Conservation (phyloP, 2,888 invertebrate species). For the Beris chalybata region DNA sequence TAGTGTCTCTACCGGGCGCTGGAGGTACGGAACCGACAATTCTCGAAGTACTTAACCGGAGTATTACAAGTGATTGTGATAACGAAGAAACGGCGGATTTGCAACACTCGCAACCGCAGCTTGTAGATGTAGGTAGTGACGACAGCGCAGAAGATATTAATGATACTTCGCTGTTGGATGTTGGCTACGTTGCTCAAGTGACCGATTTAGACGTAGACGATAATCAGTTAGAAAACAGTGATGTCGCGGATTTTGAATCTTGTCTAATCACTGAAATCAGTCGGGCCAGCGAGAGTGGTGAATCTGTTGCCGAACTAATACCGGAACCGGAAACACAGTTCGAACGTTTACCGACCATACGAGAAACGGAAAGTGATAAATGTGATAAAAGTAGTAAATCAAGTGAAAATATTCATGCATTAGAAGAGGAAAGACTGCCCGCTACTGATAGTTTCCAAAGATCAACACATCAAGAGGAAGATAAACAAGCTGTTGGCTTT, state of each 20-base stretch:
- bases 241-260: slow-evolving; percentile 52
- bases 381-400: slow-evolving; percentile 18
- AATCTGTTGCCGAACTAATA: slow-evolving; percentile 11
- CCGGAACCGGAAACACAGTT: background rate
- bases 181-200: slow-evolving; percentile 14
- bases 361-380: slow-evolving; percentile 28
- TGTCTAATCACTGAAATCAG: slow-evolving; percentile 49
- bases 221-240: slow-evolving; percentile 14
- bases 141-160: slow-evolving; percentile 36
- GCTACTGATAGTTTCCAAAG: slow-evolving; percentile 1
- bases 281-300: background rate
- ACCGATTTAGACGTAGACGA: slow-evolving; percentile 28
- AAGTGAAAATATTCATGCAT: slow-evolving; percentile 3
- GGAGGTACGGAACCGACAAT: slow-evolving; percentile 53
- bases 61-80: slow-evolving; percentile 43
- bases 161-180: slow-evolving; percentile 14
- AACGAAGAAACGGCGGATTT: slow-evolving; percentile 39
- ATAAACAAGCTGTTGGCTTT: slow-evolving; percentile 7
- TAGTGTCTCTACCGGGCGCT: slow-evolving; percentile 57
- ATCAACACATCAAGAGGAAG: slow-evolving; percentile 15
- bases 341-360: too few species aligned
- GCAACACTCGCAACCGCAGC: slow-evolving; percentile 38
- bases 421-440: slow-evolving; percentile 18
- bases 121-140: slow-evolving; percentile 30
- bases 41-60: slow-evolving; percentile 51